These are phyloP conservation scores for Perizoma affinitatum DNA, from an alignment of 2,888 invertebrate species.

Conservation along the genomic window DNA sequence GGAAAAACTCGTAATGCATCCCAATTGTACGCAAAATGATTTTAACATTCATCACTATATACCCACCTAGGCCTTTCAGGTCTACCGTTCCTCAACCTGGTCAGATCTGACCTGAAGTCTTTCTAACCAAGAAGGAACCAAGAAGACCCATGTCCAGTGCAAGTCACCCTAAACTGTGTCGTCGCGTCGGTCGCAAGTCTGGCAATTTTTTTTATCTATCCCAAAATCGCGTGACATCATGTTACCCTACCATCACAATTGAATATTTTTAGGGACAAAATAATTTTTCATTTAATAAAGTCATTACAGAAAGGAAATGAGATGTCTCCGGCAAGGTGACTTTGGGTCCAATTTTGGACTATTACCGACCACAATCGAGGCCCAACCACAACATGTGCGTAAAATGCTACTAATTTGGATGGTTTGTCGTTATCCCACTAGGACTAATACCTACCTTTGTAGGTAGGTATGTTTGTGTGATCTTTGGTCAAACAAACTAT, in stretches of 20 bases:
- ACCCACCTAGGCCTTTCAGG: too few relatives aligned
- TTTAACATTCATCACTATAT: too few relatives aligned
- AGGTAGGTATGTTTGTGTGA: constrained; percentile 9
- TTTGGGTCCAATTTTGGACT: constrained; percentile 38
- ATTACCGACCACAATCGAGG: constrained; percentile 43
- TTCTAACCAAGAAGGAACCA: too few relatives aligned
- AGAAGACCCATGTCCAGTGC: too few relatives aligned
- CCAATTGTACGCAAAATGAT: too few relatives aligned
- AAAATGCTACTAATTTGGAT: constrained; percentile 33
- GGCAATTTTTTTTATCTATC: too few relatives aligned
- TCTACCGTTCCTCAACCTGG: too few relatives aligned
- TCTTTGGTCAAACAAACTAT: neutral
- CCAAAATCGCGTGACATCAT: constrained; percentile 13
- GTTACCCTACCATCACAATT: constrained; percentile 2
- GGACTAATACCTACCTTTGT: neutral
- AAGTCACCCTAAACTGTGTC: too few relatives aligned
- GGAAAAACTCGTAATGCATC: too few relatives aligned
- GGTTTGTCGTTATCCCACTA: constrained; percentile 9
- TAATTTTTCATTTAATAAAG: constrained; percentile 48
- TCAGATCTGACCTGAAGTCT: too few relatives aligned
- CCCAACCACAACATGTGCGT: constrained; percentile 39
- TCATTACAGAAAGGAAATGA: constrained; percentile 50
- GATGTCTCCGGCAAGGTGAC: constrained; percentile 37
- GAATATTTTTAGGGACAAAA: neutral
- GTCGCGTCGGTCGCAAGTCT: too few relatives aligned